Conservation (phyloP, 2,113 vertebrate species). For the Gadus chalcogrammus region DNA sequence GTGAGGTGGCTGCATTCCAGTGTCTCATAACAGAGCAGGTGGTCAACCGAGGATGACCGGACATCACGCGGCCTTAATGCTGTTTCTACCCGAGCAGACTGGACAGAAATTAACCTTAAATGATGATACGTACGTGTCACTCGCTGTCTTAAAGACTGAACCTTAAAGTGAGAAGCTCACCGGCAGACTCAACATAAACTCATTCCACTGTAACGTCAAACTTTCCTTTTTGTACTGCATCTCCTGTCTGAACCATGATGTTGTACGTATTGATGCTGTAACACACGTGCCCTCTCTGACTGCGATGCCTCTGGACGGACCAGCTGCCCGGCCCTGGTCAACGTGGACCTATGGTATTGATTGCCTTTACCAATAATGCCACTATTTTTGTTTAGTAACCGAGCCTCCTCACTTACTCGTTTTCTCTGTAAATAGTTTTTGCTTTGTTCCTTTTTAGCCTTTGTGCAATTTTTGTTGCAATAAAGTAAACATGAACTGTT, state of each 20-base stretch:
- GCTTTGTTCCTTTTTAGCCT: slow-evolving; percentile 48
- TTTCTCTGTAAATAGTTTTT: slow-evolving; percentile 34
- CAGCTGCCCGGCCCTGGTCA: slow-evolving; percentile 63
- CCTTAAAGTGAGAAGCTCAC: slow-evolving; percentile 22
- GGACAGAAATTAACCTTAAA: slow-evolving; percentile 44
- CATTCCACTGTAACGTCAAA: slow-evolving; percentile 39
- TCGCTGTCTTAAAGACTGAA: slow-evolving; percentile 32
- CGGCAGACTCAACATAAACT: slow-evolving; percentile 15
- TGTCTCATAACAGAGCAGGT: no score
- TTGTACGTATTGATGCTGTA: slow-evolving; percentile 56
- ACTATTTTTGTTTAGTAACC: slow-evolving; percentile 61
- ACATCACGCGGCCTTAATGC: slow-evolving; percentile 31
- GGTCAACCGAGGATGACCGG: no score
- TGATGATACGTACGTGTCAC: slow-evolving; percentile 37
- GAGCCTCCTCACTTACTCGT: slow-evolving; percentile 49
- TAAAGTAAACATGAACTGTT: slow-evolving; percentile 73
- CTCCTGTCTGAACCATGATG: slow-evolving; percentile 27
- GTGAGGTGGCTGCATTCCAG: no score
- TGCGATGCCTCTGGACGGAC: slow-evolving; percentile 63
- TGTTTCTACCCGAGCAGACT: slow-evolving; percentile 52
- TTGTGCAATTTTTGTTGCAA: slow-evolving; percentile 74
- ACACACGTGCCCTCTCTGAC: slow-evolving; percentile 60
- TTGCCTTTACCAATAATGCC: slow-evolving; percentile 60
- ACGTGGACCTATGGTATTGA: slow-evolving; percentile 61
- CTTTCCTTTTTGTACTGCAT: slow-evolving; percentile 31